Percentiles rank a stretch among this genome's conserved stretches.
phyloP scores from a whole-genome alignment of 2,797 vertebrate species.

The Echeneis naucrates region DNA sequence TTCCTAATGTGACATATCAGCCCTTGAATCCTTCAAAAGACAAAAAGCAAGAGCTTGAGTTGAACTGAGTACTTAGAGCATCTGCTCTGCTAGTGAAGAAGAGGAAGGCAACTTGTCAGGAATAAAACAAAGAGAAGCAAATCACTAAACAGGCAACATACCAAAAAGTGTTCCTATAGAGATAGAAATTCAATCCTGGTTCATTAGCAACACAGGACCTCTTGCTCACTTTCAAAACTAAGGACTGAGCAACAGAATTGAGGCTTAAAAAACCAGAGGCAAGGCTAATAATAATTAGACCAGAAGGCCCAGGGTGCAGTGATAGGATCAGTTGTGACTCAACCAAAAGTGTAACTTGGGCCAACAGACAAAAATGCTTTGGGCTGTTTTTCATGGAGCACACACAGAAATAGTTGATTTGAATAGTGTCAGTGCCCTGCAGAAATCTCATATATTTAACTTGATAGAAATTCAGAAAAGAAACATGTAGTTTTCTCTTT shows the following conservation, averaged over 20 bases:
- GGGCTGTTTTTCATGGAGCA: constrained; percentile 3
- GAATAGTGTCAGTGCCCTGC: constrained; percentile 4
- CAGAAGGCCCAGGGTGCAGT: constrained; percentile 41
- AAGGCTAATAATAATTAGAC: constrained; percentile 52
- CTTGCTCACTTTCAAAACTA: constrained; percentile 26
- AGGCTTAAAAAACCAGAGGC: constrained; percentile 30
- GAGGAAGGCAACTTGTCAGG: constrained; percentile 32
- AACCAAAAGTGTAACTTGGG: constrained; percentile 48
- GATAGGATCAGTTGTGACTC: constrained; percentile 59
- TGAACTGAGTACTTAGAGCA: constrained; percentile 16
- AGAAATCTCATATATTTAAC: background rate
- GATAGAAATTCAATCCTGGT: constrained; percentile 9
- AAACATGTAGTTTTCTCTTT: background rate
- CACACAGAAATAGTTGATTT: constrained; percentile 31
- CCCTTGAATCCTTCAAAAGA: constrained; percentile 19
- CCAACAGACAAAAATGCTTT: constrained; percentile 9
- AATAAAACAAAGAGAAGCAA: constrained; percentile 38
- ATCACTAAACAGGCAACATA: constrained; percentile 18
- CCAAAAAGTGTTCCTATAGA: background rate
- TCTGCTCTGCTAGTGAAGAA: constrained; percentile 36
- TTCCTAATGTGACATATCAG: constrained; percentile 26
- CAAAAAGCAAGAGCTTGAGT: constrained; percentile 17
- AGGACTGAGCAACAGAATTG: constrained; percentile 13
- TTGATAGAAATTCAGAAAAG: constrained; percentile 12
- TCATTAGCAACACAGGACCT: background rate